phyloP scores from a whole-genome alignment of 2,888 invertebrate species.

The Venusia cambrica region DNA sequence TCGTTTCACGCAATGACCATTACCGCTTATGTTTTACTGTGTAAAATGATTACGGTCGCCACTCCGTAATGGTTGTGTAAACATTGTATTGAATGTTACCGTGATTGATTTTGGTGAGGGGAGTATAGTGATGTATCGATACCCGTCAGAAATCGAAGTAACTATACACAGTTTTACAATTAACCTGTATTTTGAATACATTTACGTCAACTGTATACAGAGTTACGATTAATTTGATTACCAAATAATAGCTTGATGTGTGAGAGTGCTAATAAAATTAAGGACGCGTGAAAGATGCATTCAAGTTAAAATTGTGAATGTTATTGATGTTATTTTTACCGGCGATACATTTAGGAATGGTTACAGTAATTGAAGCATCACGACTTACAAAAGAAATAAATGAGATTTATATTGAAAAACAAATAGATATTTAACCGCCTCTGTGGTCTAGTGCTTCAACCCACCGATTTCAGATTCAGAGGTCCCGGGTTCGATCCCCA shows the following conservation, averaged over 20 bases:
- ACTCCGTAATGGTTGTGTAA: conserved; percentile 36
- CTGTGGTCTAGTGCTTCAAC: too few relatives aligned
- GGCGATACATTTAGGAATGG: conserved; percentile 33
- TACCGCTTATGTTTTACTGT: conserved; percentile 40
- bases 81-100: conserved; percentile 33
- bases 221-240: conserved; percentile 66
- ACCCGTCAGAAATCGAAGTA: conserved; percentile 60
- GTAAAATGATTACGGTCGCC: conserved; percentile 29
- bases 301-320: conserved; percentile 40
- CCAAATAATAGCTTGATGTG: conserved; percentile 58
- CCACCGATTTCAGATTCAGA: too few relatives aligned
- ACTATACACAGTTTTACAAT: conserved; percentile 69
- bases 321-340: conserved; percentile 40
- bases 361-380: conserved; percentile 33
- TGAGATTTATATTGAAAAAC: too few relatives aligned
- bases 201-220: conserved; percentile 67
- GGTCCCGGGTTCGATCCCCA: too few relatives aligned
- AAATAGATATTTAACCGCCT: too few relatives aligned
- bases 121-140: conserved; percentile 64
- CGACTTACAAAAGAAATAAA: conserved; percentile 19
- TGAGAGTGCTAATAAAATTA: conserved; percentile 55
- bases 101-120: conserved; percentile 41
- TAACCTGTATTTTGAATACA: conserved; percentile 71
- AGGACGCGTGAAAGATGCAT: conserved; percentile 40
- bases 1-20: conserved; percentile 47